These are phyloP conservation scores for Heloderma charlesbogerti DNA, from an alignment of 2,113 vertebrate genomes.

Conservation along the genomic window DNA sequence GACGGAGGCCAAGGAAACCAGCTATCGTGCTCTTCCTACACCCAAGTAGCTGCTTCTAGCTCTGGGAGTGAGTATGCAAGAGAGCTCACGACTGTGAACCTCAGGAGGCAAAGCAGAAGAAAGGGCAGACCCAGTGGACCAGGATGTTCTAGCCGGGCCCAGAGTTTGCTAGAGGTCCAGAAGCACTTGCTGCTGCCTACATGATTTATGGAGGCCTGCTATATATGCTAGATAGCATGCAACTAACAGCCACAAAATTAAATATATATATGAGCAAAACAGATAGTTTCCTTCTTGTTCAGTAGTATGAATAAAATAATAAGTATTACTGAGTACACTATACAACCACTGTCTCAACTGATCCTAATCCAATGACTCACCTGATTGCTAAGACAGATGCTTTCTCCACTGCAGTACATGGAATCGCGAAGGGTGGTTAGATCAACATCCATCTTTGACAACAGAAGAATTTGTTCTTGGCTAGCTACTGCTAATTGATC, in stretches of 20 bases:
- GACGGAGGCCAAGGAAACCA: background rate
- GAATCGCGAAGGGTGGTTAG: slow-evolving; percentile 77
- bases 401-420: slow-evolving; percentile 82
- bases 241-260: background rate
- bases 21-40: background rate
- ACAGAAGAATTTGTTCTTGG: slow-evolving; percentile 76
- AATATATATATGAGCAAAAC: too few species aligned
- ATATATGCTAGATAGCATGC: background rate
- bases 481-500: slow-evolving; percentile 74
- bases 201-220: background rate
- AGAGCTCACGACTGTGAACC: background rate
- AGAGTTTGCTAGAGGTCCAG: background rate
- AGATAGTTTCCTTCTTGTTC: background rate
- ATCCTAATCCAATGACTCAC: slow-evolving; percentile 69
- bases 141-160: background rate
- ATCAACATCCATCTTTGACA: slow-evolving; percentile 77
- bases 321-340: background rate
- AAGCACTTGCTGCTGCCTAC: background rate
- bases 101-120: background rate
- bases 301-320: slow-evolving; percentile 11
- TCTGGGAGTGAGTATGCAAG: background rate
- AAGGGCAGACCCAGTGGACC: background rate
- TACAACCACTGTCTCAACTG: background rate
- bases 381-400: slow-evolving; percentile 82
- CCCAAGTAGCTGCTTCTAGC: background rate